Conservation (phyloP, 2,797 vertebrate species). For the Bovichtus variegatus region DNA sequence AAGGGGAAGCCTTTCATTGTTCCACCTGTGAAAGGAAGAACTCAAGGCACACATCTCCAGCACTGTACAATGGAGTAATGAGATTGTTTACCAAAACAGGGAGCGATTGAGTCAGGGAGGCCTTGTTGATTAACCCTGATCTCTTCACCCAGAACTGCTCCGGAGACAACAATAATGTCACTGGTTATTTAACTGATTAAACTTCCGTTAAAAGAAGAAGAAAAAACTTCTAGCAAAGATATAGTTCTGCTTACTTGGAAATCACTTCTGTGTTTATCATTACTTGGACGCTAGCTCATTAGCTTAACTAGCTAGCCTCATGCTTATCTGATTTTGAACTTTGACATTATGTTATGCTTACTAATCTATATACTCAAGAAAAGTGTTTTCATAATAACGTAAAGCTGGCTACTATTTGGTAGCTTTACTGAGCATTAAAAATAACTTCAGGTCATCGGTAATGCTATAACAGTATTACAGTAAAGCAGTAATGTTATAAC, state of each 20-base stretch:
- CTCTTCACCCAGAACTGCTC: conserved; percentile 9
- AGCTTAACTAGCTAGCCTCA: not conserved
- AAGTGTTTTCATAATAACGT: not conserved
- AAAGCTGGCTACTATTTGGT: not conserved
- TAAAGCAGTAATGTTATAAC: not conserved
- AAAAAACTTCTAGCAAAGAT: not conserved
- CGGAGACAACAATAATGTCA: not conserved
- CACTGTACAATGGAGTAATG: conserved; percentile 16
- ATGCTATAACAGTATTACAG: no score
- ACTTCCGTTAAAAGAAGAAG: not conserved
- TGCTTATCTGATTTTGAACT: not conserved
- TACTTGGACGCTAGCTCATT: not conserved
- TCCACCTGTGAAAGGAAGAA: conserved; percentile 73
- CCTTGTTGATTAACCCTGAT: conserved; percentile 32
- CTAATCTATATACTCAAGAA: no score
- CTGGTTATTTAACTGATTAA: not conserved
- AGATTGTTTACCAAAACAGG: conserved; percentile 63
- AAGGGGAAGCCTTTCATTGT: conserved; percentile 77
- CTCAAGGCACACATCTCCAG: conserved; percentile 16
- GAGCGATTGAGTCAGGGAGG: conserved; percentile 28
- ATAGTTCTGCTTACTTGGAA: not conserved
- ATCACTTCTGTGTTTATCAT: not conserved
- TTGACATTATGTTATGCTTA: not conserved
- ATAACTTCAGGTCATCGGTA: not conserved
- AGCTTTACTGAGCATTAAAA: not conserved